A percentile compares a stretch with the other conserved stretches of the same genome.
These are phyloP conservation scores for Microvelia longipes DNA, from an alignment of 1,140 invertebrate species.

Conservation along the genomic window DNA sequence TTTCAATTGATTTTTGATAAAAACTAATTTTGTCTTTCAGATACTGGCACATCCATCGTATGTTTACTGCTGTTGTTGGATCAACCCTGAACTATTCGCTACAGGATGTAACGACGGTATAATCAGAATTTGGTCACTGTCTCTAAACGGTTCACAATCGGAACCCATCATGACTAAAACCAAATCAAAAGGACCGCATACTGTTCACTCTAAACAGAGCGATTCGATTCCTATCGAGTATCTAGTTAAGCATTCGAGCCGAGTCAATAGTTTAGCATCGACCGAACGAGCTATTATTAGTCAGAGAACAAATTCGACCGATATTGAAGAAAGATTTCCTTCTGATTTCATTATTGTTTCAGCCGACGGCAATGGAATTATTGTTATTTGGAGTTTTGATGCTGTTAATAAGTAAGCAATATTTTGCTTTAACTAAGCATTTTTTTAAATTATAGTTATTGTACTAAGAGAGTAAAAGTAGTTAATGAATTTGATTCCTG, in stretches of 20 bases:
- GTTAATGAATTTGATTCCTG: too few relatives aligned
- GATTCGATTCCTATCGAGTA: neutral
- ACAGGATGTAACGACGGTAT: slow-evolving; percentile 46
- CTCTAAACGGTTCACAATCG: neutral
- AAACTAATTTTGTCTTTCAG: slow-evolving; percentile 24
- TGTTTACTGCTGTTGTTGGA: slow-evolving; percentile 44
- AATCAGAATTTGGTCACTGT: slow-evolving; percentile 38
- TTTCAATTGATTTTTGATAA: too few relatives aligned
- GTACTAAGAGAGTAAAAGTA: too few relatives aligned
- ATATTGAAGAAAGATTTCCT: neutral
- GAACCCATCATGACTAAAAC: neutral
- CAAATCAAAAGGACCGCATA: neutral
- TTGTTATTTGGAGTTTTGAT: neutral
- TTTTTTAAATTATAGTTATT: too few relatives aligned
- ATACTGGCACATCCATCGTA: slow-evolving; percentile 47
- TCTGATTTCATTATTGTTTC: neutral
- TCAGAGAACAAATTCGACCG: neutral
- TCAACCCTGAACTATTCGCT: slow-evolving; percentile 31
- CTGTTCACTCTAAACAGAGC: neutral
- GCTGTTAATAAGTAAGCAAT: neutral
- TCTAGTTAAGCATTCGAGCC: neutral
- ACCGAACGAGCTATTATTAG: neutral
- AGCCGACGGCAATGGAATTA: neutral
- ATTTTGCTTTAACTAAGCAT: too few relatives aligned
- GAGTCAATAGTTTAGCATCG: neutral